These are phyloP conservation scores for Onychomys leucogaster DNA, from an alignment of 2,797 vertebrate species.

Conservation along the genomic window DNA sequence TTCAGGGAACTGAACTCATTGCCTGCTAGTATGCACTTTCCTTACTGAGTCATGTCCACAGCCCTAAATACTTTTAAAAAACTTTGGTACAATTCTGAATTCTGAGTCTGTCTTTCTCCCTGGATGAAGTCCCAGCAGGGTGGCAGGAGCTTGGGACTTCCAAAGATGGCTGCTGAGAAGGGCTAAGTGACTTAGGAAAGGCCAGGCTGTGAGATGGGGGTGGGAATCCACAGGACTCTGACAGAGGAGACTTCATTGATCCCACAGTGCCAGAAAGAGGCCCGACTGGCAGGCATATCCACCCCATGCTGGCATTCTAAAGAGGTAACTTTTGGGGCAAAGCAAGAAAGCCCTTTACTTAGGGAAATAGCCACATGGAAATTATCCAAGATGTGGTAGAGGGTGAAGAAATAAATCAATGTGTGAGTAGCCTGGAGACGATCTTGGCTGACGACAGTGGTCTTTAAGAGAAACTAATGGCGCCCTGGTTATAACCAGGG, in stretches of 20 bases:
- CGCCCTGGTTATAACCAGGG: background rate
- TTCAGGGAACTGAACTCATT: background rate
- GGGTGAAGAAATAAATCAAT: background rate
- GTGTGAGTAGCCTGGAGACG: background rate
- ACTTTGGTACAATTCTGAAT: background rate
- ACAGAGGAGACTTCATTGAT: background rate
- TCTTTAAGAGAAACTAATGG: slow-evolving; percentile 4
- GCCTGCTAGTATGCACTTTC: background rate
- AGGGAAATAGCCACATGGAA: slow-evolving; percentile 5
- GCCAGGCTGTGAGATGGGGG: background rate
- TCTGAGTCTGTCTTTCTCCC: background rate
- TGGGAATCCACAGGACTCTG: background rate
- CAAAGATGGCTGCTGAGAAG: background rate
- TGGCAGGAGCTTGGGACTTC: background rate
- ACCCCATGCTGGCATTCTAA: background rate
- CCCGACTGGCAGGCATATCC: background rate
- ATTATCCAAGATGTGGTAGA: background rate
- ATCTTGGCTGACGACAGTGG: background rate
- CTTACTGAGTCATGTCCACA: background rate
- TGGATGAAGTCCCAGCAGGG: background rate
- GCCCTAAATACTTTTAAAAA: background rate
- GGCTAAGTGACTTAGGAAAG: background rate
- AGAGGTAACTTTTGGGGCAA: background rate
- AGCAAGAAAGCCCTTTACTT: slow-evolving; percentile 27
- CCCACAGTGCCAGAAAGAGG: background rate